phyloP scores from a whole-genome alignment of 2,888 invertebrate genomes.

The Brachyptera putata region DNA sequence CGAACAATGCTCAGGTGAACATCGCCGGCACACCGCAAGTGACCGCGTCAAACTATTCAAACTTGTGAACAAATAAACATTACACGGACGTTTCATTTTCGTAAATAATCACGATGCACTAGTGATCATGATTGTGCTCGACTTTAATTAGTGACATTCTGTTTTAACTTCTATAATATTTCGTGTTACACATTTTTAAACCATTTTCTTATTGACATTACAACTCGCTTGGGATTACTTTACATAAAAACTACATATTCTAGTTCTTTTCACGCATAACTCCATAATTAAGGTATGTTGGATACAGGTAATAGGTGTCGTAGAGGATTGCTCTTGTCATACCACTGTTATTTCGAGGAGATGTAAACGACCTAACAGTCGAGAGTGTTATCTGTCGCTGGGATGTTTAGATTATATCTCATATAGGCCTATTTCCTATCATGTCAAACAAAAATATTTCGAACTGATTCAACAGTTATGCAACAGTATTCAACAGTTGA shows the following conservation, averaged over 20 bases:
- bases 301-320: too few relatives aligned
- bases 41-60: not conserved
- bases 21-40: not conserved
- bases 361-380: too few relatives aligned
- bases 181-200: not conserved
- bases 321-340: too few relatives aligned
- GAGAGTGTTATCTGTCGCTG: too few relatives aligned
- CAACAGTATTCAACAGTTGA: too few relatives aligned
- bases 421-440: too few relatives aligned
- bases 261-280: not conserved
- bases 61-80: not conserved
- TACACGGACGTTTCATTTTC: not conserved
- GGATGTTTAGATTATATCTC: too few relatives aligned
- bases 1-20: slow-evolving; percentile 19
- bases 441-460: too few relatives aligned
- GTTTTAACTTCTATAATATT: not conserved
- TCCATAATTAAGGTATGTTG: not conserved
- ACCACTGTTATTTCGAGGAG: too few relatives aligned
- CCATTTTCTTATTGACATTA: not conserved
- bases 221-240: not conserved
- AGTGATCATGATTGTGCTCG: not conserved
- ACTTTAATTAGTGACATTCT: not conserved
- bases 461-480: too few relatives aligned
- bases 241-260: not conserved
- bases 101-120: not conserved